A percentile compares a stretch with the other conserved stretches of the same genome.
Evolutionary conservation across 37 sponge, comb jelly and placozoan genomes (phyloP).

Genomic region (Crambe crambe): DNA sequence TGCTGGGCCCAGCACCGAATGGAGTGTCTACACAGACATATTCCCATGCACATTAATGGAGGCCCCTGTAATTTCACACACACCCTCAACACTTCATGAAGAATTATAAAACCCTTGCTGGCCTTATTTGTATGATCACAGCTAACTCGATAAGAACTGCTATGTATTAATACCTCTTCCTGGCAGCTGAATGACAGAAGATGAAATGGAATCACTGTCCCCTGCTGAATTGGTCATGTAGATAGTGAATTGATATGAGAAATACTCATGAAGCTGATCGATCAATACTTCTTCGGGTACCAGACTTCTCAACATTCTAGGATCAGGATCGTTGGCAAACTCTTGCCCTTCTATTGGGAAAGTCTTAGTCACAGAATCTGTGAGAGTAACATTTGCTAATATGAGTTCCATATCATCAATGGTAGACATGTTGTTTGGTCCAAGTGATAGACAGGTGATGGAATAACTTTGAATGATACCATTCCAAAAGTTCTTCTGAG

Average conservation of each 20-base stretch:
- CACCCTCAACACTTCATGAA: too few relatives aligned
- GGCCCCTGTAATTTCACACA: too few relatives aligned
- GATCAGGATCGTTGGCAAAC: constrained; percentile 4
- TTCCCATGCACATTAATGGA: too few relatives aligned
- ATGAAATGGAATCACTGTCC: background rate
- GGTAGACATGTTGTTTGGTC: background rate
- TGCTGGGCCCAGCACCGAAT: too few relatives aligned
- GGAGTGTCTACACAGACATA: too few relatives aligned
- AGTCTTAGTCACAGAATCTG: background rate
- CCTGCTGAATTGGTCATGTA: background rate
- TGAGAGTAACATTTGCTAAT: background rate
- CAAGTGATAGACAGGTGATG: background rate
- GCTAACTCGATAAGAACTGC: too few relatives aligned
- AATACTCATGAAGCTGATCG: background rate
- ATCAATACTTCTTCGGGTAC: background rate
- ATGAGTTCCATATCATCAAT: background rate
- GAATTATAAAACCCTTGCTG: too few relatives aligned
- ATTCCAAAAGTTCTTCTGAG: background rate
- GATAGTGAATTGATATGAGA: background rate
- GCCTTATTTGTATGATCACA: too few relatives aligned
- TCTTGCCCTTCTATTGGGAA: background rate
- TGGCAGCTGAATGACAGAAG: background rate
- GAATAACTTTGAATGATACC: constrained; percentile 7
- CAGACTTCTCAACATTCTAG: background rate
- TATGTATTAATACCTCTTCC: background rate